These are phyloP conservation scores for Calameuta idolon DNA, from an alignment of 2,888 invertebrate species.

Conservation along the genomic window DNA sequence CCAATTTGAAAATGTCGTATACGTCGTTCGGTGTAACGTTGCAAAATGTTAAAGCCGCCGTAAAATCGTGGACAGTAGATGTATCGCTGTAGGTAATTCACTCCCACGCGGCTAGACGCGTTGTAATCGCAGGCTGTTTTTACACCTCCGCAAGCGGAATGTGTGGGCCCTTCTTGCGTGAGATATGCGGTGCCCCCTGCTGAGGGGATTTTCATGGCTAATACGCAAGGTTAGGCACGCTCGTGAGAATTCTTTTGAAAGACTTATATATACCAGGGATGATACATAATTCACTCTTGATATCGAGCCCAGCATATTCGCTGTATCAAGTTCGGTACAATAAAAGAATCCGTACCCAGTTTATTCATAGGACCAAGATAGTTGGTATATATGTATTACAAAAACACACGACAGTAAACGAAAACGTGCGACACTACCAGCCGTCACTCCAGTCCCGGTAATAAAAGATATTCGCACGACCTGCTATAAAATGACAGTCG, in stretches of 20 bases:
- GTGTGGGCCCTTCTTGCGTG: conserved; percentile 41
- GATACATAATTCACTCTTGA: no score
- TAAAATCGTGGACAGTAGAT: conserved; percentile 41
- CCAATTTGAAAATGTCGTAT: no score
- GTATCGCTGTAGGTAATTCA: conserved; percentile 58
- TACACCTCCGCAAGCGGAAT: conserved; percentile 45
- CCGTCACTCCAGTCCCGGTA: no score
- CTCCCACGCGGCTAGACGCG: conserved; percentile 52
- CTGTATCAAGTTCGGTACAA: conserved; percentile 28
- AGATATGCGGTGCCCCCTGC: conserved; percentile 52
- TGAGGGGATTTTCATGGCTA: conserved; percentile 55
- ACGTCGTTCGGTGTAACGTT: neutral
- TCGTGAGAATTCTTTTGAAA: conserved; percentile 46
- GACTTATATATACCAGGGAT: no score
- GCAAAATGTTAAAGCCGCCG: conserved; percentile 23
- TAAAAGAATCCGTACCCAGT: conserved; percentile 40
- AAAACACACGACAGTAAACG: no score
- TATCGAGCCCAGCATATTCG: no score
- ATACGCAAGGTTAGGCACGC: conserved; percentile 40
- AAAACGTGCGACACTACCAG: no score
- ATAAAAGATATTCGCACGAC: conserved; percentile 43
- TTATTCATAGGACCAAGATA: no score
- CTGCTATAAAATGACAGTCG: conserved; percentile 49
- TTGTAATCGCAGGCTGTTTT: conserved; percentile 49
- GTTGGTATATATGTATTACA: no score